Base-by-base conservation (phyloP, 2,888 invertebrate species). In the Lycia hirtaria region DNA sequence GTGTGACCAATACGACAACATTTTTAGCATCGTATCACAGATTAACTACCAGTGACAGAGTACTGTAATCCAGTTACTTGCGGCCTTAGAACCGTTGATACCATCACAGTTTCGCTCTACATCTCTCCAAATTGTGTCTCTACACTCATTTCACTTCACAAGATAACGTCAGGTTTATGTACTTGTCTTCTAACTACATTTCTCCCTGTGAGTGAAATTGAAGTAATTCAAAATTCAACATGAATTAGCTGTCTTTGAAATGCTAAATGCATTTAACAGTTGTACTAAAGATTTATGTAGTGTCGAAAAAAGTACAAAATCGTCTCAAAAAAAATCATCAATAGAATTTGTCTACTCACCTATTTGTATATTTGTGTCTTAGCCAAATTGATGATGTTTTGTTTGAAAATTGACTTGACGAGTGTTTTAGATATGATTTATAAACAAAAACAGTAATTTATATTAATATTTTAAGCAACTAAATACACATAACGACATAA, bases 101-200 rank as follows among this genome's bases (percentile, higher is more conserved):
- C 45, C 10, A 38, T 17, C 56, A 17, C 44, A n/a, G 56, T 51
- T 28, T 7, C 50, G 51, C 40, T 56, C 51, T 51, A 35, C n/a
- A 56, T 51, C 40, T 19, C 20, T 5, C 26, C 22, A 45, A 50
- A 44, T 51, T 33, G 35, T 56, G 51, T 41, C 50, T 38, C 43
- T 49, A 43, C 12, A n/a, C 38, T 24, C 56, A 37, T 45, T 56
- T 50, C 56, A 51, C 50, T 51, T 40, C 28, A 24, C 37, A 14
- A 44, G 49, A 47, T 33, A 51, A 47, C 44, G 26, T 28, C 35
- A 10, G 1, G 9, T 47, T 24, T 35, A 24, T 35, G 22, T 2
- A 28, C 26, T 26, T 17, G 26, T 40, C 40, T 24, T 26, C 26
- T 26, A 1, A 10, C 10, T 15, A 33, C 0, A 40, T 40, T 22